Evolutionary conservation across 2,113 vertebrate species (phyloP).

Genomic region (Anhinga anhinga): DNA sequence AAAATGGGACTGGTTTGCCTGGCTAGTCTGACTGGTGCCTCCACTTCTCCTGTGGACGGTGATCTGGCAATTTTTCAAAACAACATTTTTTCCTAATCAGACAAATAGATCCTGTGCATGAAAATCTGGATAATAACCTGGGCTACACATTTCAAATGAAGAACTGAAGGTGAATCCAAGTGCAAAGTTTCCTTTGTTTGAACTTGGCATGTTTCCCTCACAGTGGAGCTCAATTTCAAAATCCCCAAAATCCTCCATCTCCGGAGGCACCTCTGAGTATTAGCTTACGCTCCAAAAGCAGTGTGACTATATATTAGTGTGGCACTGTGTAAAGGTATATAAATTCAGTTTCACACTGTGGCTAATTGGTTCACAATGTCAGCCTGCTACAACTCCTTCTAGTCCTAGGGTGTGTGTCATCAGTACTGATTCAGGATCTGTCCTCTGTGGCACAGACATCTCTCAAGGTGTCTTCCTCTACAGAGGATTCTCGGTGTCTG

Average conservation of each 20-base stretch:
- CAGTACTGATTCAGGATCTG: background rate
- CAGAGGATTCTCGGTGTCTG: background rate
- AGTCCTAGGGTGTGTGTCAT: background rate
- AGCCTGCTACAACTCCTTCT: background rate
- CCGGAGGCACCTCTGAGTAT: background rate
- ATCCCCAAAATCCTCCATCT: background rate
- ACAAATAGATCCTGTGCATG: background rate
- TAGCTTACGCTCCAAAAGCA: background rate
- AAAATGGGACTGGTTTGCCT: background rate
- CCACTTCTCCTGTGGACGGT: background rate
- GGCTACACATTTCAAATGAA: background rate
- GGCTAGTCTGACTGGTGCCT: background rate
- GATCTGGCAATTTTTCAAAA: background rate
- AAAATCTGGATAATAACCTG: background rate
- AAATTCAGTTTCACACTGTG: background rate
- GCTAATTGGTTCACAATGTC: background rate
- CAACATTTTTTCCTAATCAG: background rate
- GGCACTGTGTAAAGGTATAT: background rate
- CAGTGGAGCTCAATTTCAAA: background rate
- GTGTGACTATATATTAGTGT: fast-evolving
- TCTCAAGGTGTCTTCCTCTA: background rate
- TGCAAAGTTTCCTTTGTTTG: background rate
- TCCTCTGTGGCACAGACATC: background rate
- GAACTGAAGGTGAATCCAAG: background rate
- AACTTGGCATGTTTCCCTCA: background rate